phyloP scores from a whole-genome alignment of 2,797 vertebrate species.

The Rhinophrynus dorsalis region DNA sequence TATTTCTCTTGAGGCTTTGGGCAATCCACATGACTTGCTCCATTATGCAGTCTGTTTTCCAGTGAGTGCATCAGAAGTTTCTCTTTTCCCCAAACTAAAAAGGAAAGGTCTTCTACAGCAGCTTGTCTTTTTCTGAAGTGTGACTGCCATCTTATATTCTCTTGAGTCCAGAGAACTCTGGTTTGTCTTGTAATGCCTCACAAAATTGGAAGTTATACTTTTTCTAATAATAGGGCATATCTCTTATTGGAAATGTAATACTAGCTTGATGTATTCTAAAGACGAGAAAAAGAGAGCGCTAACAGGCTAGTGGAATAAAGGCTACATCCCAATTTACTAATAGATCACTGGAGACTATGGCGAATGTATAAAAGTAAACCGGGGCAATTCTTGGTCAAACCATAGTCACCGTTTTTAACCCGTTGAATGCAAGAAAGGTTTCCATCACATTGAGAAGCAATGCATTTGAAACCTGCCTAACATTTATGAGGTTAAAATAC shows the following conservation, averaged over 20 bases:
- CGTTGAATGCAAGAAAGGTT: no score
- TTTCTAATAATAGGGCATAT: slow-evolving; percentile 71
- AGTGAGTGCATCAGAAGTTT: slow-evolving; percentile 97
- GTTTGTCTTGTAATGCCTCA: slow-evolving; percentile 76
- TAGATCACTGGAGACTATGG: slow-evolving; percentile 77
- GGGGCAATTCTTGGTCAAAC: slow-evolving; percentile 64
- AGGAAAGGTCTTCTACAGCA: slow-evolving; percentile 76
- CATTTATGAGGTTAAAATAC: no score
- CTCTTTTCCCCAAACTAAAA: slow-evolving; percentile 79
- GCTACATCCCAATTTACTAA: slow-evolving; percentile 78
- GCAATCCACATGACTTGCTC: slow-evolving; percentile 87
- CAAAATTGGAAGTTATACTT: slow-evolving; percentile 75
- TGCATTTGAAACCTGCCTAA: no score
- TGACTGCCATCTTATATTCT: slow-evolving; percentile 76
- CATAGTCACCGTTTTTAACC: no score
- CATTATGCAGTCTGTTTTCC: slow-evolving; percentile 99
- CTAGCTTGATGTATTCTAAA: slow-evolving; percentile 75
- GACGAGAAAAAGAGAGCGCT: slow-evolving; percentile 62
- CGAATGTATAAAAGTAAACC: no score
- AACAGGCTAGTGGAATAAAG: slow-evolving; percentile 67
- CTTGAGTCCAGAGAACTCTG: slow-evolving; percentile 70
- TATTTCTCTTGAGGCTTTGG: slow-evolving; percentile 95
- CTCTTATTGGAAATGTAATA: slow-evolving; percentile 65
- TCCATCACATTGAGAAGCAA: no score
- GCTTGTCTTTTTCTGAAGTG: slow-evolving; percentile 80